These are phyloP conservation scores for Scaptomyza montana DNA, from an alignment of 1,140 invertebrate genomes.

Conservation along the genomic window DNA sequence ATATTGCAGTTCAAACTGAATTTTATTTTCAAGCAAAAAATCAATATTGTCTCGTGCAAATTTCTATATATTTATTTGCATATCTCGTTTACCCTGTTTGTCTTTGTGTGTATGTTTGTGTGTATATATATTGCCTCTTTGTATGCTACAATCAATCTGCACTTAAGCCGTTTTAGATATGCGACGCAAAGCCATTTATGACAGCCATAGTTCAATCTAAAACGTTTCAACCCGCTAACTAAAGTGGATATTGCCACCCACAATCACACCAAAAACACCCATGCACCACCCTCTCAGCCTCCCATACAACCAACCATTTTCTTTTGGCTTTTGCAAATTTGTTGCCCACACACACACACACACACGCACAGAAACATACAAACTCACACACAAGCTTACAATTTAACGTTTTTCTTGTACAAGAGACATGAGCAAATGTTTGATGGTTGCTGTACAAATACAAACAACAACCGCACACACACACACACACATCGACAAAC, in stretches of 20 bases:
- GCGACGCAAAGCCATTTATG: conserved; percentile 50
- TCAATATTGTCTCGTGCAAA: conserved; percentile 13
- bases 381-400: conserved; percentile 51
- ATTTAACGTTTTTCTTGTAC: conserved; percentile 54
- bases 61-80: not conserved
- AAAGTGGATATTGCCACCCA: conserved; percentile 71
- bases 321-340: conserved; percentile 71
- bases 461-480: conserved; percentile 67
- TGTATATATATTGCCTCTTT: conserved; percentile 26
- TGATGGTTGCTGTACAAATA: conserved; percentile 81
- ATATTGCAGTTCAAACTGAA: too few relatives aligned
- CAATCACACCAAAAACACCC: not conserved
- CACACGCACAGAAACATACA: conserved; percentile 10
- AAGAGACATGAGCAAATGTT: conserved; percentile 72
- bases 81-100: not conserved
- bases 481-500: conserved; percentile 20
- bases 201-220: conserved; percentile 76
- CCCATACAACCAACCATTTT: conserved; percentile 61
- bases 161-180: conserved; percentile 60
- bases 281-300: too few relatives aligned
- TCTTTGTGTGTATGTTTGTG: not conserved
- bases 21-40: not conserved
- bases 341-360: conserved; percentile 34
- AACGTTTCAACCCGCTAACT: conserved; percentile 73
- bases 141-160: conserved; percentile 41